Percentiles rank a stretch among this genome's conserved stretches.
These are phyloP conservation scores for Anolis carolinensis DNA, from an alignment of 2,113 vertebrate species.

Conservation along the genomic window DNA sequence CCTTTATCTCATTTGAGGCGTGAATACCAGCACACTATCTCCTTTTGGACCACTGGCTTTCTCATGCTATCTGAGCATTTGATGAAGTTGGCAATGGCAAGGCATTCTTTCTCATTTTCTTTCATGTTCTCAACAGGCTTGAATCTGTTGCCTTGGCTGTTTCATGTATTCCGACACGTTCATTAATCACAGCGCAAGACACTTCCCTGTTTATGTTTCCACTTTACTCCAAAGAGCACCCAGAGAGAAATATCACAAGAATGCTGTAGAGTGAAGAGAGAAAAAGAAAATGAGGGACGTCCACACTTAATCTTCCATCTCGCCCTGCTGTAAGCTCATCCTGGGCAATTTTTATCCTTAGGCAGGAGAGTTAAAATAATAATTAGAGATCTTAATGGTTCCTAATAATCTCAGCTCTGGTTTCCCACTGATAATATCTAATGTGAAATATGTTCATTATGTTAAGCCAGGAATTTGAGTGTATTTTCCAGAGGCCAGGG, in stretches of 20 bases:
- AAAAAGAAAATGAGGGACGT: slow-evolving; percentile 12
- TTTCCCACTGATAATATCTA: slow-evolving; percentile 52
- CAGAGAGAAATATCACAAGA: slow-evolving; percentile 69
- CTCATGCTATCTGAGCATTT: slow-evolving; percentile 54
- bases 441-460: slow-evolving; percentile 40
- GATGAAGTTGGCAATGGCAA: slow-evolving; percentile 65
- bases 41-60: slow-evolving; percentile 40
- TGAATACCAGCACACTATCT: slow-evolving; percentile 48
- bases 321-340: slow-evolving; percentile 50
- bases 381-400: slow-evolving; percentile 46
- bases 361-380: slow-evolving; percentile 63
- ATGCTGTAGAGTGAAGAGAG: slow-evolving; percentile 49
- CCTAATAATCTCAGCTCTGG: slow-evolving; percentile 43
- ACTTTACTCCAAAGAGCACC: slow-evolving; percentile 69
- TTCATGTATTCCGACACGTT: slow-evolving; percentile 68
- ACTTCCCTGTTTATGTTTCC: slow-evolving; percentile 76
- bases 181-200: slow-evolving; percentile 73
- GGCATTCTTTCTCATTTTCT: slow-evolving; percentile 62
- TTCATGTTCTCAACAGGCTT: slow-evolving; percentile 58
- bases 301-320: slow-evolving; percentile 54
- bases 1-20: slow-evolving; percentile 38
- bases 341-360: slow-evolving; percentile 45
- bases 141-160: slow-evolving; percentile 68
- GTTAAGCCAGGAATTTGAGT: slow-evolving; percentile 46
- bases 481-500: neutral